Percentiles rank a stretch among this genome's conserved stretches.
Conservation (phyloP, 2,888 invertebrate species). For the Andrena fulva region DNA sequence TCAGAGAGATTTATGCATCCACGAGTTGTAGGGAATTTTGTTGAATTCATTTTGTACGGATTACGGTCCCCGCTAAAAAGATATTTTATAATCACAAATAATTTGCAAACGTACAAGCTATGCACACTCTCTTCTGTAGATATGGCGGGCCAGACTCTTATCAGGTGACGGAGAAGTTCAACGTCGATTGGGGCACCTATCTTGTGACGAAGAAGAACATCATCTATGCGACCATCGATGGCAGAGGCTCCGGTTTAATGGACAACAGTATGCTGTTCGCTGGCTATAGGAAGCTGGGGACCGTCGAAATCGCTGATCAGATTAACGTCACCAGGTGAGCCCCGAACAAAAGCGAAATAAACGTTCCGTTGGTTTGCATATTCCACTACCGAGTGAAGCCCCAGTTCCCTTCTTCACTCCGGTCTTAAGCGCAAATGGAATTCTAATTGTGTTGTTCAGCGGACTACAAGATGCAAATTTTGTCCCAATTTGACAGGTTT, state of each 20-base stretch:
- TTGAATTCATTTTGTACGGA: neutral
- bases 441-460: conserved; percentile 29
- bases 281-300: conserved; percentile 93
- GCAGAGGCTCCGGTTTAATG: conserved; percentile 94
- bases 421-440: conserved; percentile 15
- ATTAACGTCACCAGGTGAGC: conserved; percentile 91
- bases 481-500: neutral
- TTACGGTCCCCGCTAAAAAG: neutral
- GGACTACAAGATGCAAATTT: conserved; percentile 7
- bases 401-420: conserved; percentile 4
- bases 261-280: conserved; percentile 94
- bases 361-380: conserved; percentile 12
- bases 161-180: conserved; percentile 93
- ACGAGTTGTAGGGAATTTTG: neutral
- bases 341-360: neutral
- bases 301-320: conserved; percentile 96
- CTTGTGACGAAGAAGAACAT: conserved; percentile 93
- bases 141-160: conserved; percentile 97
- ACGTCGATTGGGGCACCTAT: conserved; percentile 95
- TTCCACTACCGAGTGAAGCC: conserved; percentile 16
- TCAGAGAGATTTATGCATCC: neutral
- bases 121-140: conserved; percentile 84
- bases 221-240: conserved; percentile 96
- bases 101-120: no score
- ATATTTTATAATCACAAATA: neutral